Evolutionary conservation across 2,888 invertebrate species (phyloP).

Genomic region (Muscina levida): DNA sequence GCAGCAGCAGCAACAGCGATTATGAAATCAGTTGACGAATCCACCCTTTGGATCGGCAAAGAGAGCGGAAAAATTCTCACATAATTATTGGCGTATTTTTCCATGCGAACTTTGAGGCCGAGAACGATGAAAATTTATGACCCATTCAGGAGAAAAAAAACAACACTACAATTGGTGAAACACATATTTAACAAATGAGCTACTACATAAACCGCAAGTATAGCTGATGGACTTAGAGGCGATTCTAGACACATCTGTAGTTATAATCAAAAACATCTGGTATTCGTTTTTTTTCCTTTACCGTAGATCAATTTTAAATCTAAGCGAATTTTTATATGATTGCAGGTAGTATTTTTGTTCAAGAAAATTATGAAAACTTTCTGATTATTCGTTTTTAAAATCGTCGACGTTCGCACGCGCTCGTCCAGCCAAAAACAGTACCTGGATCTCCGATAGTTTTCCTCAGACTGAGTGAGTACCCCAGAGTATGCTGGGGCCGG

Average conservation of each 20-base stretch:
- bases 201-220: neutral
- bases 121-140: constrained; percentile 15
- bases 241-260: neutral
- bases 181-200: constrained; percentile 24
- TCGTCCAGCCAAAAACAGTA: constrained; percentile 76
- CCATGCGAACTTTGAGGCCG: constrained; percentile 28
- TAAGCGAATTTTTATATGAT: constrained; percentile 43
- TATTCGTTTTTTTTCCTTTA: constrained; percentile 30
- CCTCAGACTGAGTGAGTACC: constrained; percentile 75
- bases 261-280: neutral
- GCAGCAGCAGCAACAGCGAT: constrained; percentile 22
- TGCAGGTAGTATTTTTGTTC: constrained; percentile 46
- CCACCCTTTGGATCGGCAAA: constrained; percentile 30
- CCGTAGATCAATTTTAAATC: constrained; percentile 27
- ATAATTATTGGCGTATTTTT: constrained; percentile 22
- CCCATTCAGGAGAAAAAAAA: constrained; percentile 3
- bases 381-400: constrained; percentile 57
- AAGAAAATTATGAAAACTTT: too few relatives aligned
- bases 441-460: constrained; percentile 79
- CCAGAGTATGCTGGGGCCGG: constrained; percentile 29
- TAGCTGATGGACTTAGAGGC: too few relatives aligned
- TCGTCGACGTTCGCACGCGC: constrained; percentile 70
- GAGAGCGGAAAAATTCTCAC: constrained; percentile 9
- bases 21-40: constrained; percentile 51
- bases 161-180: constrained; percentile 19